Percentiles rank a stretch among this genome's conserved stretches.
Evolutionary conservation across 2,888 invertebrate genomes (phyloP).

Genomic region (Atrina japonica): DNA sequence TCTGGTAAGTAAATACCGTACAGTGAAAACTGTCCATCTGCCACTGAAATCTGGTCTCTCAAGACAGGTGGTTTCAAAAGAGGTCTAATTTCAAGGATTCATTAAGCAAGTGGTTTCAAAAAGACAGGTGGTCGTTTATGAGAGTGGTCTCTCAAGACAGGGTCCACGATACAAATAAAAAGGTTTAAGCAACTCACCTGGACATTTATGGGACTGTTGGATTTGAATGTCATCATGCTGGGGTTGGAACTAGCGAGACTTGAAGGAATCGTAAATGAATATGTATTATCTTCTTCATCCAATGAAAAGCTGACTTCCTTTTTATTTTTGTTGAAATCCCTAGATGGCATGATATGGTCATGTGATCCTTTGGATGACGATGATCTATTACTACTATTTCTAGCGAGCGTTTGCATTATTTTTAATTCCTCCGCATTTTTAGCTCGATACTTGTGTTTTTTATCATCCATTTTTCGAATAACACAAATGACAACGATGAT

Average conservation of each 20-base stretch:
- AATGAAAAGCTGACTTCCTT: conserved; percentile 47
- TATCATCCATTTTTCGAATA: conserved; percentile 34
- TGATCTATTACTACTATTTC: conserved; percentile 58
- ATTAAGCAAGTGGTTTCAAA: no score
- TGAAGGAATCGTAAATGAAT: conserved; percentile 28
- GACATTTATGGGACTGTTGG: conserved; percentile 24
- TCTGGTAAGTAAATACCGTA: no score
- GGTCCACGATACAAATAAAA: no score
- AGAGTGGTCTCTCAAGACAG: no score
- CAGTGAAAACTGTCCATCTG: no score
- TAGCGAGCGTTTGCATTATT: conserved; percentile 51
- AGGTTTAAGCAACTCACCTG: no score
- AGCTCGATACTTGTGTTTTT: conserved; percentile 50
- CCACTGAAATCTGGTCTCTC: no score
- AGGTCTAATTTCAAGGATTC: no score
- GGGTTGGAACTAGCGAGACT: conserved; percentile 15
- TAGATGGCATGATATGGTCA: conserved; percentile 52
- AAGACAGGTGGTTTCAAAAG: no score
- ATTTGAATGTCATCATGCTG: conserved; percentile 41
- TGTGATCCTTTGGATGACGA: conserved; percentile 58
- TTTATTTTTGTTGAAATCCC: conserved; percentile 25
- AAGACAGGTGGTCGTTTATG: no score
- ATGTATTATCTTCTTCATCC: conserved; percentile 38
- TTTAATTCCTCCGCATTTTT: conserved; percentile 60
- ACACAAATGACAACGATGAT: conserved; percentile 41